Conservation (phyloP, 2,888 invertebrate genomes). For the Pyrocoelia pectoralis region DNA sequence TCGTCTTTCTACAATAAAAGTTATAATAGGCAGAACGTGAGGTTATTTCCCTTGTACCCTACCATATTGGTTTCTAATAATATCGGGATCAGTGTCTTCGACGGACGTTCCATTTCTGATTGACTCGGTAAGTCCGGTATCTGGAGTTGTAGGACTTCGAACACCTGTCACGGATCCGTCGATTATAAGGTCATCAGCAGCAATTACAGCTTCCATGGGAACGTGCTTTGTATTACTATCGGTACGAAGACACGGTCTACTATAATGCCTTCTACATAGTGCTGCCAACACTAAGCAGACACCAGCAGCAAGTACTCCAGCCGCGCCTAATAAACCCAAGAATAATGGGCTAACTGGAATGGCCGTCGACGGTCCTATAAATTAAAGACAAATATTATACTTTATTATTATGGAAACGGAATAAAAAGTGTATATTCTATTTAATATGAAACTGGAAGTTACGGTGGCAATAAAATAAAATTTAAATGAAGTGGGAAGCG, state of each 20-base stretch:
- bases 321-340: slow-evolving; percentile 78
- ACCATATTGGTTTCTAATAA: slow-evolving; percentile 90
- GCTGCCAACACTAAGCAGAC: slow-evolving; percentile 81
- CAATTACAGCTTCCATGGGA: slow-evolving; percentile 59
- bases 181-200: slow-evolving; percentile 56
- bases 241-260: slow-evolving; percentile 51
- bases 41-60: slow-evolving; percentile 50
- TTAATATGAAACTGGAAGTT: slow-evolving; percentile 24
- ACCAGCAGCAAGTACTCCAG: slow-evolving; percentile 77
- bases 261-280: slow-evolving; percentile 65
- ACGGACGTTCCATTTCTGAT: slow-evolving; percentile 62
- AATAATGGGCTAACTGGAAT: slow-evolving; percentile 78
- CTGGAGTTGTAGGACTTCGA: slow-evolving; percentile 58
- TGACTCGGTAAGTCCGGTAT: slow-evolving; percentile 56
- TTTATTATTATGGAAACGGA: slow-evolving; percentile 1
- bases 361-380: slow-evolving; percentile 68
- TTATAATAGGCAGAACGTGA: slow-evolving; percentile 5
- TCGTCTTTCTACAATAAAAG: slow-evolving; percentile 58
- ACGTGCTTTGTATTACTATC: slow-evolving; percentile 53
- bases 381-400: slow-evolving; percentile 19
- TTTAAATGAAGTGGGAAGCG: slow-evolving; percentile 37
- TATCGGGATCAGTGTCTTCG: slow-evolving; percentile 85
- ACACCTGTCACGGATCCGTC: slow-evolving; percentile 57
- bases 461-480: slow-evolving; percentile 33
- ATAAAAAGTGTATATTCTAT: slow-evolving; percentile 9